Evolutionary conservation across 2,888 invertebrate species (phyloP), one percentile per base, ranked within the genome.

Genomic region (Lysandra coridon): DNA sequence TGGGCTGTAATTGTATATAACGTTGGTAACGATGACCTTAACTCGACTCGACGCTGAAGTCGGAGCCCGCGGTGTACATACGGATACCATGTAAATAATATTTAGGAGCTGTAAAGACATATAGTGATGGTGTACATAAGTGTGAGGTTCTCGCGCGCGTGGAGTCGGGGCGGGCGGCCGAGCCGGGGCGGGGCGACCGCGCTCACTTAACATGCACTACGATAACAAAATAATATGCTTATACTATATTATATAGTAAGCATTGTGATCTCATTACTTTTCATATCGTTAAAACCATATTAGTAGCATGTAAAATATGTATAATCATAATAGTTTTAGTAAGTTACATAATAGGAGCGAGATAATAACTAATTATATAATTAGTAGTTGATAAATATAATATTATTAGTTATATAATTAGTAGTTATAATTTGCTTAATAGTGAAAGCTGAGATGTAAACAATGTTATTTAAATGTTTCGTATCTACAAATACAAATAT

Each of bases 71-170:
- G n/a, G 37, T 74, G 62, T 78, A 80, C 64, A 73, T 64, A 77
- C 77, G 23, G 53, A 49, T 14, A 76, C 23, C 33, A 75, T 86
- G 84, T 85, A 86, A 81, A 86, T 88, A 81, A 86, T 88, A 86
- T 85, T 17, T 17, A 86, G 85, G 74, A 80, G 83, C 82, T 30
- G 69, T 33, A 85, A 91, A 92, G 91, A 91, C 91, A 86, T 83
- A 91, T 88, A 91, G 91, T 91, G 91, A 92, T 89, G 85, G 87
- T 93, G 91, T 93, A 92, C 80, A 92, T 90, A 91, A 78, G 84
- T 84, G 81, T 81, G 83, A 81, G 69, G 73, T 79, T 10, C 83
- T 81, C 82, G 81, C 84, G 23, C 44, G 53, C 53, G 75, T 1
- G 23, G 30, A 5, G 57, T 53, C 53, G 76, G 17, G 49, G 76